Base-by-base conservation (phyloP, 2,113 vertebrate species). In the Benitochromis conjunctus region DNA sequence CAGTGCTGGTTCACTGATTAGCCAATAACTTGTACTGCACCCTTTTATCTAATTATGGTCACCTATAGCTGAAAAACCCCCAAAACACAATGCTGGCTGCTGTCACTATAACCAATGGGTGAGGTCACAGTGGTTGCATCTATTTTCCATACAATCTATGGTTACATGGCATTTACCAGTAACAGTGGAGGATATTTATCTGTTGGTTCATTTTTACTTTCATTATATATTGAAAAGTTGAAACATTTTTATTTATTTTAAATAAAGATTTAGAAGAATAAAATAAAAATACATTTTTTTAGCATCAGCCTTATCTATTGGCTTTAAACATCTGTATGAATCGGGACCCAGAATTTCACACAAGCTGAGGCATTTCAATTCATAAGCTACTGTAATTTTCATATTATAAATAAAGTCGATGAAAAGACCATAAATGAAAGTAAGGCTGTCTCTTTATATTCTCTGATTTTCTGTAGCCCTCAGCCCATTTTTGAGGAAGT, bases 171-270 rank as follows among this genome's bases (percentile, higher is more conserved):
- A 16, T 71, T 71, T 26, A 26, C 38, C 38, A 46, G 16, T 46
- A 71, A 43, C 26, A 71, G 38, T 46, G 21, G 21, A 16, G 64
- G 14, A 3, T 18, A 18, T 16, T 48, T 46, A 46, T 13, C 43
- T 14, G 12, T 13, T 46, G 12, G 60, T 64, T 64, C 4, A 3
- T 1, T 69, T 43, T 29, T 8, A 2, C 3, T 3, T n/a, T 16
- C 21, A 18, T 14, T 46, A 74, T 74, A 16, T 18, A 43, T 0
- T 0, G 24, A 29, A 74, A n/a, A 74, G 24, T 18, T 0, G 24
- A 74, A 74, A 48, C 1, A 0, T 10, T 54, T 19, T 19, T 54
- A n/a, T 19, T 8, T 46, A 5, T 5, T 12, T 46, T 11, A 46
- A 19, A n/a, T 4, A n/a, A 51, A 18, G 3, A 54, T n/a, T n/a